These are phyloP conservation scores for Thecophora atra DNA, from an alignment of 2,888 invertebrate genomes.

Conservation along the genomic window DNA sequence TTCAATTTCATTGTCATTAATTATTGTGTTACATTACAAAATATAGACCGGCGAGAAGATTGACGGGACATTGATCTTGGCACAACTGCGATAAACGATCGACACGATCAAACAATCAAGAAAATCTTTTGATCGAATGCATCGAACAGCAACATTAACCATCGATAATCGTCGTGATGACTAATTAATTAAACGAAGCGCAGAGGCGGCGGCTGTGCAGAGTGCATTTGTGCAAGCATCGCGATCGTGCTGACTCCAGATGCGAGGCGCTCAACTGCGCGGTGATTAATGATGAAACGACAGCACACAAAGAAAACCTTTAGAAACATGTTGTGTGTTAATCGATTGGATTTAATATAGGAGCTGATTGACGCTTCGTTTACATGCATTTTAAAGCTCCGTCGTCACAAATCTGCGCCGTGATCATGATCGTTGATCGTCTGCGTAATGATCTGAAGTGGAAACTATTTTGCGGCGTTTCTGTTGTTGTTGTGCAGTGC, in stretches of 20 bases:
- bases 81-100: background rate
- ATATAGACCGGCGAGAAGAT: background rate
- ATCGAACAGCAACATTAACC: background rate
- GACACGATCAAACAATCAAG: background rate
- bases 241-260: background rate
- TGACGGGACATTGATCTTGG: slow-evolving; percentile 12
- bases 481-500: too few relatives aligned
- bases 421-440: background rate
- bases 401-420: background rate
- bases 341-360: background rate
- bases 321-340: background rate
- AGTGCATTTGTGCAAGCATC: background rate
- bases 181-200: background rate
- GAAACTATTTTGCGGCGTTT: too few relatives aligned
- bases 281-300: background rate
- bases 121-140: background rate
- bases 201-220: background rate
- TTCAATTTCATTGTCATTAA: slow-evolving; percentile 26
- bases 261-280: background rate
- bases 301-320: background rate
- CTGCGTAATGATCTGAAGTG: background rate
- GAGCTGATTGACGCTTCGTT: too few relatives aligned
- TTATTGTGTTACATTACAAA: slow-evolving; percentile 1
- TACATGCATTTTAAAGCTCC: background rate
- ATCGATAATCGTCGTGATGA: background rate